phyloP scores from a whole-genome alignment of 1,140 invertebrate species.

The Bombus sibiricus region DNA sequence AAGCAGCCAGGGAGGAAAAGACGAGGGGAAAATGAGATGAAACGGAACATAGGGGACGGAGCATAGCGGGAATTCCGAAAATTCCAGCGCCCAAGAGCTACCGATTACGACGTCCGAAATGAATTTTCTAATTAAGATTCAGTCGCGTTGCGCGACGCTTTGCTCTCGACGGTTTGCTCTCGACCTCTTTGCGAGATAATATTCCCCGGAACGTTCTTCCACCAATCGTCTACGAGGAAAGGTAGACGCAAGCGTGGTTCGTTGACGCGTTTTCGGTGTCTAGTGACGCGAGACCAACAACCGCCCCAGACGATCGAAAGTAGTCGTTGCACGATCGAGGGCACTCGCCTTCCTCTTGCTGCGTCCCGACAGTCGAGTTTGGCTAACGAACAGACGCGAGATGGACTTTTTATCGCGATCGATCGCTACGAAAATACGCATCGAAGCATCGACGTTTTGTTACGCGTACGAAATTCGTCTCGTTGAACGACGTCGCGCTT shows the following conservation, averaged over 20 bases:
- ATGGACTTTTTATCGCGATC: neutral
- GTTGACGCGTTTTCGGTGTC: too few relatives aligned
- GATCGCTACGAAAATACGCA: too few relatives aligned
- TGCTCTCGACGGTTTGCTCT: conserved; percentile 3
- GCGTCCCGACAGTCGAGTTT: neutral
- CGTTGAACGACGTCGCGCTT: too few relatives aligned
- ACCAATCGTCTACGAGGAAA: neutral
- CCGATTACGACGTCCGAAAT: conserved; percentile 56
- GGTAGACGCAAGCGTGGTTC: too few relatives aligned
- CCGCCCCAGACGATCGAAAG: neutral
- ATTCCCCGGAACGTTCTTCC: conserved; percentile 42
- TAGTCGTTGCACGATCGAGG: neutral
- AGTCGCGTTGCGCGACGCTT: conserved; percentile 52
- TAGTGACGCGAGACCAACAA: neutral
- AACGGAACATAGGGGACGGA: neutral
- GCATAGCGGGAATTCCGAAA: conserved; percentile 60
- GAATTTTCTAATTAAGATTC: conserved; percentile 73
- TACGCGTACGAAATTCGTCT: too few relatives aligned
- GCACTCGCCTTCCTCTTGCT: neutral
- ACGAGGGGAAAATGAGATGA: conserved; percentile 1
- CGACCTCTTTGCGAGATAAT: conserved; percentile 60
- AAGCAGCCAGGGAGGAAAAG: too few relatives aligned
- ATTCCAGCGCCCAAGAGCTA: conserved; percentile 45
- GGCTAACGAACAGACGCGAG: neutral
- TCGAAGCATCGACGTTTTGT: neutral